Base-by-base conservation (phyloP, 2,888 invertebrate species). In the Macrophya annulata region DNA sequence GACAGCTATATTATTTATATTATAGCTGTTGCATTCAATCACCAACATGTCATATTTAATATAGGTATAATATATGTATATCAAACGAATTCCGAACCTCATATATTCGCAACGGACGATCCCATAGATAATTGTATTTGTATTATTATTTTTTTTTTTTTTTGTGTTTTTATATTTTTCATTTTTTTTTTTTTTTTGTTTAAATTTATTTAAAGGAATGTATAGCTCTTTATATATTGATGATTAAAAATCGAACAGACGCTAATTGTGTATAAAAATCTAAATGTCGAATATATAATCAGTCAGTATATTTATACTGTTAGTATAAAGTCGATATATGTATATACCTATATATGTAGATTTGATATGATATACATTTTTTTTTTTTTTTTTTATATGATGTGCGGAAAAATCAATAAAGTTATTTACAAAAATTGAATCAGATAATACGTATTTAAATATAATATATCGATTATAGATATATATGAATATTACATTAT, bases 31-130 rank as follows among this genome's bases (percentile, higher is more conserved):
- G 31, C 10, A 43, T 43, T 43, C 4, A 43, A 62, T 81, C 1
- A 59, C 8, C 40, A 21, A 40, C 12, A 31, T 51, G 51, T 6
- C 51, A 76, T 76, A 51, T 51, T 21, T 77, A 31, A 10, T 62
- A 12, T 62, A n/a, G n/a, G n/a, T n/a, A n/a, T n/a, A n/a, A 25
- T 12, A 21, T 62, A 62, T 62, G 15, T 25, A 55, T 15, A 77
- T 51, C 17, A 77, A 51, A 77, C 37, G 31, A 25, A 55, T 25
- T 55, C 21, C 17, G 12, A 48, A 62, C 17, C n/a, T 62, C 17
- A 25, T 74, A 10, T 5, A 81, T 81, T 81, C 81, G 62, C 59
- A 81, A 62, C 5, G 43, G 81, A 62, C 81, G 81, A 81, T 81
- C 59, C 62, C 81, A 25, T 40, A 4, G 15, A 8, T 43, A 55